Evolutionary conservation across 2,888 invertebrate species (phyloP).

Genomic region (Tigriopus californicus): DNA sequence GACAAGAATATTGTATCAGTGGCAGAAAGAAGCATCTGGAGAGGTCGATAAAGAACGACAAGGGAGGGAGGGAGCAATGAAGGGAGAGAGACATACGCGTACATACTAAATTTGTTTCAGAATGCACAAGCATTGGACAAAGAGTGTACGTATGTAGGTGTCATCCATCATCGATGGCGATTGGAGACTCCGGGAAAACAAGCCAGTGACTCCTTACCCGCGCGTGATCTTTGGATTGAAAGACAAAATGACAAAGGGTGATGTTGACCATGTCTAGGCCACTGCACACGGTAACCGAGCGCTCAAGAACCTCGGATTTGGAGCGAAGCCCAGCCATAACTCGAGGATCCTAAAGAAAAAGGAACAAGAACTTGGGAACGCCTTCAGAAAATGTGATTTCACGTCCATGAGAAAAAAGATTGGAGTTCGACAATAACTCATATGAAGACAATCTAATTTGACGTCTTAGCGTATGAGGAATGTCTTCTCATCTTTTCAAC

Average conservation of each 20-base stretch:
- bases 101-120: too few relatives aligned
- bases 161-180: not conserved
- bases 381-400: not conserved
- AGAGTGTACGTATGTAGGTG: not conserved
- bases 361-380: too few relatives aligned
- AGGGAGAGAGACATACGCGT: too few relatives aligned
- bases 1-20: not conserved
- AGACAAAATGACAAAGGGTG: conserved; percentile 90
- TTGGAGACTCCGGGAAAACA: too few relatives aligned
- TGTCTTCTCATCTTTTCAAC: not conserved
- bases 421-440: not conserved
- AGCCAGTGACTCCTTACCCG: conserved; percentile 43
- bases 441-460: not conserved
- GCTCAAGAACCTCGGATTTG: conserved; percentile 42
- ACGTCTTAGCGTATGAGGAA: not conserved
- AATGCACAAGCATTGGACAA: too few relatives aligned
- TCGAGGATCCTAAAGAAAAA: too few relatives aligned
- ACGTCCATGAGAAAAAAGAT: not conserved
- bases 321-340: not conserved
- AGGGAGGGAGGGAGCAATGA: too few relatives aligned
- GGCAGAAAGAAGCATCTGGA: not conserved
- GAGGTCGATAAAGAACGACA: too few relatives aligned
- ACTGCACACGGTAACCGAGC: conserved; percentile 89
- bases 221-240: conserved; percentile 78
- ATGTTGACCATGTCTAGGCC: conserved; percentile 97